A percentile compares a stretch with the other conserved stretches of the same genome.
Conservation (phyloP, 2,797 vertebrate species). For the Poecilia velifera region DNA sequence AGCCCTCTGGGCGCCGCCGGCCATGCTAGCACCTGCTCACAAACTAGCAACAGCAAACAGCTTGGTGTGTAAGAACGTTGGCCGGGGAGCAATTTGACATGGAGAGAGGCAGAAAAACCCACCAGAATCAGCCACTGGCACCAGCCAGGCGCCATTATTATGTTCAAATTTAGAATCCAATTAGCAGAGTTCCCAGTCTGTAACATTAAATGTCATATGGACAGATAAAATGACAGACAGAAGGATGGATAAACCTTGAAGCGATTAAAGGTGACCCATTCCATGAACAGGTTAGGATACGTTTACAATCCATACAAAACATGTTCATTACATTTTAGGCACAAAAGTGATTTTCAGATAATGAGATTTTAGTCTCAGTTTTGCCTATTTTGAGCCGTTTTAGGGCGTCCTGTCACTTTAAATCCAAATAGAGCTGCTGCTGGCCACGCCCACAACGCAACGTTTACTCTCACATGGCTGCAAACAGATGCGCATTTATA, state of each 20-base stretch:
- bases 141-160: constrained; percentile 20
- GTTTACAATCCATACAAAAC: no score
- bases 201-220: neutral
- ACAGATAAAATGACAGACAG: neutral
- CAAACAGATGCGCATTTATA: no score
- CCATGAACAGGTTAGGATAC: no score
- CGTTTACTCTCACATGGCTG: no score
- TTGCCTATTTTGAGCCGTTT: no score
- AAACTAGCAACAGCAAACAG: constrained; percentile 48
- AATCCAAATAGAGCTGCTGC: no score
- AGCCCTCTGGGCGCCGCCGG: constrained; percentile 48
- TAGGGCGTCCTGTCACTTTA: no score
- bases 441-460: no score
- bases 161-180: neutral
- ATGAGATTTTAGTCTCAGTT: no score
- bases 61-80: constrained; percentile 45
- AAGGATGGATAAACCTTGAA: neutral
- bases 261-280: neutral
- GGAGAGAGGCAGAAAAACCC: constrained; percentile 51
- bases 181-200: neutral
- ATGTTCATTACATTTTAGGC: no score
- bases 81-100: constrained; percentile 46
- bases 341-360: no score
- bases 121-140: constrained; percentile 42
- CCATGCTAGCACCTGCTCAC: constrained; percentile 69